Evolutionary conservation across 2,888 invertebrate species (phyloP), one percentile per base, ranked within the genome.

Genomic region (Uloborus plumipes): DNA sequence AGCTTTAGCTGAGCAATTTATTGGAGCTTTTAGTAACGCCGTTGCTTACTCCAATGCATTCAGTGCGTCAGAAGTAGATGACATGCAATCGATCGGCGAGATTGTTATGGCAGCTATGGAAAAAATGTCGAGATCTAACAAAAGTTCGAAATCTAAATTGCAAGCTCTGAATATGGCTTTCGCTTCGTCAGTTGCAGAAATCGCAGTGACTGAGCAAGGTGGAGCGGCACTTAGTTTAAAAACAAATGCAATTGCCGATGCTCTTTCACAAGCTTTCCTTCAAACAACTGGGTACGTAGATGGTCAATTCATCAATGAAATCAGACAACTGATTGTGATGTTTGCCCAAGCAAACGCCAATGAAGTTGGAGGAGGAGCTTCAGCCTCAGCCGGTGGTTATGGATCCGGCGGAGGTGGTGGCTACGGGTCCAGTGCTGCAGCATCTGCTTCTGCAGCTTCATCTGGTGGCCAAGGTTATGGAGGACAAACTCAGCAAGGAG

Each of bases 171-270:
- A 72, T 31, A 78, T 72, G 72, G 71, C 71, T 13, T 78, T 71
- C 26, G 78, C 78, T 31, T 78, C 78, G 6, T 50, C 79, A 1
- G 55, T 79, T 11, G 79, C 79, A 0, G 79, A 79, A 61, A 66
- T 72, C 0, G 72, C 67, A 11, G 71, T 61, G 6, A 39, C 61
- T 20, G 72, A 72, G 16, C 16, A 20, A 22, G 61, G 53, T 20
- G 67, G 72, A 11, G 13, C 2, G n/a, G 51, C 47, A n/a, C 11
- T 69, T 2, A 22, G 16, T 7, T 18, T 22, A 1, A 72, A 66
- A 22, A 61, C 72, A 0, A 61, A 59, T 14, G 72, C 67, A 1
- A 72, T 79, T 2, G 51, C 59, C 4, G n/a, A 39, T 15, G 72
- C 72, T 0, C 39, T 79, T 0, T 14, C 1, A 14, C n/a, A 62